Base-by-base conservation (phyloP, 2,888 invertebrate species). In the Acrobasis suavella region DNA sequence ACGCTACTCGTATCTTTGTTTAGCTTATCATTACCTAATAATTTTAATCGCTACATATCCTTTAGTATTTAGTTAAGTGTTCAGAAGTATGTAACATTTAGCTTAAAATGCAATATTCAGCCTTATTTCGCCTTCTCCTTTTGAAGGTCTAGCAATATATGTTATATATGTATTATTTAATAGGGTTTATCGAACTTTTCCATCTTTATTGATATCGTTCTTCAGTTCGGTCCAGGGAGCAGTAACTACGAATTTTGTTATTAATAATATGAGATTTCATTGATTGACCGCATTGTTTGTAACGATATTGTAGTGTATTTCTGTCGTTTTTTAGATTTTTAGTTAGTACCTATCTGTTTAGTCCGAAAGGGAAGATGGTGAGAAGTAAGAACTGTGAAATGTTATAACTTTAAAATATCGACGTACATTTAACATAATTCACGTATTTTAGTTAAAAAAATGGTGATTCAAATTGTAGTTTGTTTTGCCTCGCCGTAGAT, bases 351-450 rank as follows among this genome's bases (percentile, higher is more conserved):
- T 56, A 16, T 42, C 39, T 56, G 39, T 56, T 46, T 56, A 42
- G 42, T 46, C 39, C 8, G 66, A 3, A 22, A 63, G 60, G 64
- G 62, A 64, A 58, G 55, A 37, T 46, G 37, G 59, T 51, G 12
- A 39, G 16, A 55, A 60, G 16, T 62, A 51, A 52, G 46, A 63
- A 62, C 52, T 37, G 58, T 46, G 54, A 54, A 51, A 46, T 64
- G 55, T 56, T 56, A 60, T 64, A 59, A 22, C 50, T 61, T 61
- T 55, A 55, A 62, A 66, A 64, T 60, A 61, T 63, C 42, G 54
- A 62, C 64, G 50, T 64, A 62, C 60, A 63, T 62, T 56, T 61
- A 64, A 54, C 54, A 60, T 62, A 54, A 17, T 42, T 38, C 42
- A 56, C 56, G 42, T 56, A 22, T 42, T 16, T 39, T 46, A 56